phyloP scores from a whole-genome alignment of 2,113 vertebrate species.

The Antennarius striatus region DNA sequence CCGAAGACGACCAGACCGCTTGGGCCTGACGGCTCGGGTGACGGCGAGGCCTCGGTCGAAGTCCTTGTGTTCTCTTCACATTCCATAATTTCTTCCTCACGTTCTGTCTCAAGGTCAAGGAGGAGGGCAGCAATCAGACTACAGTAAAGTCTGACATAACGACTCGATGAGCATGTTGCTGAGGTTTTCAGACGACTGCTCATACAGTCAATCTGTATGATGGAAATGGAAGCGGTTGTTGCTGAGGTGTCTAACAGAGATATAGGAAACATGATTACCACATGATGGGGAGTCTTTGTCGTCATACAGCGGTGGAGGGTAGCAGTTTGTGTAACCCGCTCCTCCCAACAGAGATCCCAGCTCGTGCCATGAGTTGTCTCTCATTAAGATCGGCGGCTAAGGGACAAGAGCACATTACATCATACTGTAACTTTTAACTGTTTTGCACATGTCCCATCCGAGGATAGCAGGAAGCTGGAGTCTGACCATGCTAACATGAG shows the following conservation, averaged over 20 bases:
- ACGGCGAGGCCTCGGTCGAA: slow-evolving; percentile 32
- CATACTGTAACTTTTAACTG: not conserved
- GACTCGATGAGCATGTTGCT: not conserved
- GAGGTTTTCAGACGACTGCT: not conserved
- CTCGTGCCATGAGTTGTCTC: slow-evolving; percentile 57
- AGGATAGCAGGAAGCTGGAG: too few species aligned
- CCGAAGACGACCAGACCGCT: slow-evolving; percentile 72
- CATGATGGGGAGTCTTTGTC: slow-evolving; percentile 36
- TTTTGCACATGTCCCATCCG: too few species aligned
- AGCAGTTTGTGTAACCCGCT: slow-evolving; percentile 60
- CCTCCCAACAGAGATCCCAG: slow-evolving; percentile 60
- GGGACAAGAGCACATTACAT: not conserved
- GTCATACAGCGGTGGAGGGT: slow-evolving; percentile 59
- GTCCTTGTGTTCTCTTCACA: slow-evolving; percentile 32
- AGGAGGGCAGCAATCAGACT: not conserved
- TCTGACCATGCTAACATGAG: too few species aligned
- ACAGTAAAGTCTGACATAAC: not conserved
- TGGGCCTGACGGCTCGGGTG: slow-evolving; percentile 38
- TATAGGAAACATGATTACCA: slow-evolving; percentile 49
- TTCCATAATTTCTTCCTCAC: slow-evolving; percentile 26
- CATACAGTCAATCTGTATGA: too few species aligned
- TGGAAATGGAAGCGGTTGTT: not conserved
- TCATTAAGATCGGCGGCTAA: slow-evolving; percentile 68
- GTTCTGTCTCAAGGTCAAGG: slow-evolving; percentile 37
- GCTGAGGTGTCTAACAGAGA: not conserved